Evolutionary conservation across 2,888 invertebrate genomes (phyloP).

Genomic region (Cecidostiba fungosa): DNA sequence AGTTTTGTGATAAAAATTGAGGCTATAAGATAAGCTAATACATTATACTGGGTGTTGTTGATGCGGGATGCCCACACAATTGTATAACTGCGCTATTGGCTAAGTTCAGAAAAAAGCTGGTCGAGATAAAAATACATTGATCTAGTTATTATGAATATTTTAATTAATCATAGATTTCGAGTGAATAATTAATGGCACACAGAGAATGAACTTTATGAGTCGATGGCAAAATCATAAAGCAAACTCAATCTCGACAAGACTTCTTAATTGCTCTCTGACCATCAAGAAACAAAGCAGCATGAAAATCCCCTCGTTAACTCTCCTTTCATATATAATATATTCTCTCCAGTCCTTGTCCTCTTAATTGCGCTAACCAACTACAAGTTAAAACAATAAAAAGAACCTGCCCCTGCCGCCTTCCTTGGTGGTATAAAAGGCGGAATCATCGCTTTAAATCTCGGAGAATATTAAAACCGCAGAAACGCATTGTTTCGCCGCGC

Average conservation of each 20-base stretch:
- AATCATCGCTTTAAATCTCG: slow-evolving; percentile 18
- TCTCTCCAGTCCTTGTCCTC: not conserved
- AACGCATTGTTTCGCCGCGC: slow-evolving; percentile 35
- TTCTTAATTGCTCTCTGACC: slow-evolving; percentile 32
- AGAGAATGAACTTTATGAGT: not conserved
- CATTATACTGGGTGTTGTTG: not conserved
- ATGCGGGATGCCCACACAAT: not conserved
- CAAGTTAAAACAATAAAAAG: slow-evolving; percentile 5
- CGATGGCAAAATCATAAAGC: not conserved
- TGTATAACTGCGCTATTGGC: not conserved
- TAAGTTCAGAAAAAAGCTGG: not conserved
- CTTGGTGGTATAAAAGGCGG: not conserved
- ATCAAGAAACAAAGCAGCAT: not conserved
- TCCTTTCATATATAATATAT: not conserved
- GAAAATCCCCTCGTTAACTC: not conserved
- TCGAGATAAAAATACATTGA: not conserved
- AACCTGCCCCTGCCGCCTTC: not conserved
- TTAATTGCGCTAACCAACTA: not conserved
- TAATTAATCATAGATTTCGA: not conserved
- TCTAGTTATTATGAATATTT: not conserved
- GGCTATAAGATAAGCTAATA: not conserved
- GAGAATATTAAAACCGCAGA: slow-evolving; percentile 34
- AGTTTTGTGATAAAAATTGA: not conserved
- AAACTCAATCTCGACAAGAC: slow-evolving; percentile 24
- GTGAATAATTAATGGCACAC: not conserved